These are phyloP conservation scores for Epizoanthus ramosus DNA, from an alignment of 92 coral and sea anemone genomes.

Conservation along the genomic window DNA sequence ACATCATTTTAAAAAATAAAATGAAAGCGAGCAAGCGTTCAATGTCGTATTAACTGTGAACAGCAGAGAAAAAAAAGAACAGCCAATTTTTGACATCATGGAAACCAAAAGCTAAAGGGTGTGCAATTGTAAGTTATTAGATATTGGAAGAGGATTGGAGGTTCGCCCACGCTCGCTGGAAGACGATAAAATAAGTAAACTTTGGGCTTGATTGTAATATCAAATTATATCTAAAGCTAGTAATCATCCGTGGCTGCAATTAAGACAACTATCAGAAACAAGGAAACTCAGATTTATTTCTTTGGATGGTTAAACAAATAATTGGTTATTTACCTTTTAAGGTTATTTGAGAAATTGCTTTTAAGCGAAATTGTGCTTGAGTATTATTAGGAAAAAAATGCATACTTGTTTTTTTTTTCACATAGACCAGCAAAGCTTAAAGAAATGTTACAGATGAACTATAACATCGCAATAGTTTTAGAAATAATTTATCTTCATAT, in stretches of 20 bases:
- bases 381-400: neutral
- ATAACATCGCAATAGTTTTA: neutral
- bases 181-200: neutral
- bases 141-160: no score
- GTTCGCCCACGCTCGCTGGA: no score
- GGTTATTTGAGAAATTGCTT: neutral
- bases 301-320: slow-evolving; percentile 15
- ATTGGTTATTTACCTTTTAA: neutral
- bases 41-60: no score
- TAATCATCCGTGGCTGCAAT: slow-evolving; percentile 9
- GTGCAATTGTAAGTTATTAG: no score
- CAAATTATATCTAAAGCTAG: neutral
- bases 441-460: neutral
- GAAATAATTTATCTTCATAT: neutral
- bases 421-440: neutral
- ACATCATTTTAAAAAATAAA: no score
- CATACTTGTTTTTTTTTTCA: neutral
- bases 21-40: no score
- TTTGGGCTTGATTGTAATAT: neutral
- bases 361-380: neutral
- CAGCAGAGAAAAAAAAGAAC: no score
- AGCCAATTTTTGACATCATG: no score
- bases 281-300: neutral
- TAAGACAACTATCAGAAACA: slow-evolving; percentile 14
- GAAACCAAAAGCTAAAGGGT: no score